Evolutionary conservation across 2,888 invertebrate genomes (phyloP), one percentile per base, ranked within the genome.

Genomic region (Esperia sulphurella): DNA sequence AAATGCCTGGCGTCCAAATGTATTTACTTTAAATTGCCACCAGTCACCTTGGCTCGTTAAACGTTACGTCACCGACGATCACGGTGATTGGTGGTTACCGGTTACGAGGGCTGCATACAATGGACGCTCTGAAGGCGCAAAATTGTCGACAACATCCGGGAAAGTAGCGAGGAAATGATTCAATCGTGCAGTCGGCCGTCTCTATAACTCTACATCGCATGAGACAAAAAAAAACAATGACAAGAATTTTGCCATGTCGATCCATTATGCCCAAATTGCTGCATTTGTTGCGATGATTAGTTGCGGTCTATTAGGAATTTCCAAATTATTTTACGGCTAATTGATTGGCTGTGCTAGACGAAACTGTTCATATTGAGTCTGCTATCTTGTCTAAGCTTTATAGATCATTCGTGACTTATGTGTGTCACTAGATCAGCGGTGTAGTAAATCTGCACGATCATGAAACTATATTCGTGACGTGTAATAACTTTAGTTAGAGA

Each of bases 61-160:
- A 53, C 42, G 57, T 79, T 79, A 66, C 71, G 65, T 74, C 68
- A 78, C 52, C 59, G 51, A 51, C 61, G 59, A 69, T 68, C 62
- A 60, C 55, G 45, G 55, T 52, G 65, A 64, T 67, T 64, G 59
- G 59, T 59, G 54, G 66, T 71, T 70, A 73, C 70, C 58, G 54
- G 66, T 71, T 70, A 73, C 70, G 70, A 74, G 66, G 68, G 61
- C 58, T 61, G 70, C 61, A 70, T 65, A 71, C 65, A 73, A 79
- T 73, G 62, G 65, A 64, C 65, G 64, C 53, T 55, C 63, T 65
- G 61, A 71, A 76, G 70, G 73, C 68, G 66, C 66, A 61, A 70
- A 75, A 71, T 71, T 55, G 65, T 57, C 62, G 49, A 54, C 67
- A 57, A 74, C 75, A 72, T 83, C 80, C 79, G 83, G 75, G 79